Conservation (phyloP, 2,888 invertebrate species). For the Listrodromus nycthemerus region DNA sequence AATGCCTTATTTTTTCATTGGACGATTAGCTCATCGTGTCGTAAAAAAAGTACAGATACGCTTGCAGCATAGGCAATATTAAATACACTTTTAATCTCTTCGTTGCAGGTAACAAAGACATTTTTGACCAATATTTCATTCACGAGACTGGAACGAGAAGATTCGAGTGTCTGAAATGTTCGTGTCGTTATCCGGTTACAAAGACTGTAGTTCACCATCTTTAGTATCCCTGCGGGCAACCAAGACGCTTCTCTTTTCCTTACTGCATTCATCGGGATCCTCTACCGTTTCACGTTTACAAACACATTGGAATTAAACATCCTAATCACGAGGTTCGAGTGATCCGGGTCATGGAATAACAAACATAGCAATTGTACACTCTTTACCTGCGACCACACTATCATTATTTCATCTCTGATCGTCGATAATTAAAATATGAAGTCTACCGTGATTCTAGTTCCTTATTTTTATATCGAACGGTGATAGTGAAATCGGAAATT, state of each 20-base stretch:
- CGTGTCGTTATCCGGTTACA: conserved; percentile 71
- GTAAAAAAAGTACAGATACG: not conserved
- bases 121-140: conserved; percentile 6
- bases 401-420: not conserved
- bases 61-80: not conserved
- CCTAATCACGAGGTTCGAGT: not conserved
- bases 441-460: not conserved
- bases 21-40: not conserved
- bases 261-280: conserved; percentile 75
- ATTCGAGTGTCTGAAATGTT: conserved; percentile 71
- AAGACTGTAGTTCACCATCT: conserved; percentile 75
- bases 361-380: no score
- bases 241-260: conserved; percentile 79
- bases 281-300: conserved; percentile 29
- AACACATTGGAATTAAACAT: conserved; percentile 31
- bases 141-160: conserved; percentile 50
- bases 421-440: not conserved
- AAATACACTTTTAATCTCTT: conserved; percentile 10
- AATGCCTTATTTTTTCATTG: not conserved
- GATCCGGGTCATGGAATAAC: not conserved
- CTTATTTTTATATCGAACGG: not conserved
- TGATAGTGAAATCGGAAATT: not conserved
- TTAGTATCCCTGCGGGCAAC: conserved; percentile 81
- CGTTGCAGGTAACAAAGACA: conserved; percentile 23
- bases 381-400: not conserved